phyloP scores from a whole-genome alignment of 2,113 vertebrate species.

The pig (Sus scrofa) region DNA sequence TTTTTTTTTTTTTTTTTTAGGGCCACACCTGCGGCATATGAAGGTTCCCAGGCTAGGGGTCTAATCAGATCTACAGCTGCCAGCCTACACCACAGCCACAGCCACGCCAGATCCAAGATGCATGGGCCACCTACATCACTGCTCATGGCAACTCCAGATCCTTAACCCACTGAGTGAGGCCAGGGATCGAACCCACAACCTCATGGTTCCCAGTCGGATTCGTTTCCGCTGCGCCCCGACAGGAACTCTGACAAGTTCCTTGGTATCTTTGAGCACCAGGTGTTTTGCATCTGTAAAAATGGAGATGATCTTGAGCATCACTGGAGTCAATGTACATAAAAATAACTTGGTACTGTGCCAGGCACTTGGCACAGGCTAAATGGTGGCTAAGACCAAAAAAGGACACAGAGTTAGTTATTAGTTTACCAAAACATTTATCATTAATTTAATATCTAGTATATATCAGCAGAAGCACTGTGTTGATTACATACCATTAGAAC shows the following conservation, averaged over 20 bases:
- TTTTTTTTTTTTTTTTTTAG: too few relatives aligned
- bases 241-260: neutral
- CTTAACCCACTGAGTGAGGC: too few relatives aligned
- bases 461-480: neutral
- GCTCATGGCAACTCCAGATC: too few relatives aligned
- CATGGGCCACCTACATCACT: too few relatives aligned
- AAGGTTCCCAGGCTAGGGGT: too few relatives aligned
- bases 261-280: neutral
- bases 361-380: slow-evolving; percentile 7
- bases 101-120: too few relatives aligned
- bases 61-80: too few relatives aligned
- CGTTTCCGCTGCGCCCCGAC: too few relatives aligned
- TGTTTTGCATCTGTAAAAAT: neutral
- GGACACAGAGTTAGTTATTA: neutral
- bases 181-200: too few relatives aligned
- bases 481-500: neutral
- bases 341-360: neutral
- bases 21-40: too few relatives aligned
- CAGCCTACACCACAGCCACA: too few relatives aligned
- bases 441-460: neutral
- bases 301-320: neutral
- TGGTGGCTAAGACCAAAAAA: neutral
- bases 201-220: too few relatives aligned
- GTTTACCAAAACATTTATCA: neutral
- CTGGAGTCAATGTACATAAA: neutral